Conservation (phyloP, 2,113 vertebrate genomes). For the Aegotheles bennettii region DNA sequence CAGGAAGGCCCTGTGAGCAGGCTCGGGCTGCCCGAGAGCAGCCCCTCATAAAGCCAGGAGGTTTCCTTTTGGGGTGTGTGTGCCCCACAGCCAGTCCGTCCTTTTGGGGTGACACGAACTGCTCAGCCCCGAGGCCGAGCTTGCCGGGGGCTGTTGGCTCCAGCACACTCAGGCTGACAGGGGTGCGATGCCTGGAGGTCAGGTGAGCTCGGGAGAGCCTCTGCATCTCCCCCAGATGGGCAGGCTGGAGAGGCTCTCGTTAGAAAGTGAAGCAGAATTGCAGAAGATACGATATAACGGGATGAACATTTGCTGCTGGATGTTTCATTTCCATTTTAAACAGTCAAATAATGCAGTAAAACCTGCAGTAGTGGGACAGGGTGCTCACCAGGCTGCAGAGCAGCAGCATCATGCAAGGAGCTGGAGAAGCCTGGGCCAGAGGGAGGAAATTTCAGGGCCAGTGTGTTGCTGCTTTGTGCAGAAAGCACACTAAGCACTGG, state of each 20-base stretch:
- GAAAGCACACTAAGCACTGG: accelerated
- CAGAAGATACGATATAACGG: neutral
- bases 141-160: accelerated
- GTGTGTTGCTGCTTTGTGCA: neutral
- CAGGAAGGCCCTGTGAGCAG: accelerated
- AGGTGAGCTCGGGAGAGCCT: neutral
- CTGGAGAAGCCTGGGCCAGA: accelerated
- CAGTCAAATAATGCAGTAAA: neutral
- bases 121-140: accelerated
- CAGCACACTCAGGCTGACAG: accelerated
- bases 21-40: neutral
- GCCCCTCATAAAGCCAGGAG: neutral
- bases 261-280: neutral
- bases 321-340: neutral
- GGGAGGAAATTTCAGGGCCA: neutral
- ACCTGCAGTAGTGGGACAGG: neutral
- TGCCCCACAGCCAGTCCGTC: neutral
- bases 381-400: neutral
- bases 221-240: neutral
- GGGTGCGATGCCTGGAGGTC: accelerated
- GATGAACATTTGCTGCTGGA: neutral
- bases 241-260: neutral
- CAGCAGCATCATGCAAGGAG: neutral
- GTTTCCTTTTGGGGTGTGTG: neutral
- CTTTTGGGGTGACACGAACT: neutral